Evolutionary conservation across 1,140 invertebrate species (phyloP), one percentile per base, ranked within the genome.

Genomic region (Atta colombica): DNA sequence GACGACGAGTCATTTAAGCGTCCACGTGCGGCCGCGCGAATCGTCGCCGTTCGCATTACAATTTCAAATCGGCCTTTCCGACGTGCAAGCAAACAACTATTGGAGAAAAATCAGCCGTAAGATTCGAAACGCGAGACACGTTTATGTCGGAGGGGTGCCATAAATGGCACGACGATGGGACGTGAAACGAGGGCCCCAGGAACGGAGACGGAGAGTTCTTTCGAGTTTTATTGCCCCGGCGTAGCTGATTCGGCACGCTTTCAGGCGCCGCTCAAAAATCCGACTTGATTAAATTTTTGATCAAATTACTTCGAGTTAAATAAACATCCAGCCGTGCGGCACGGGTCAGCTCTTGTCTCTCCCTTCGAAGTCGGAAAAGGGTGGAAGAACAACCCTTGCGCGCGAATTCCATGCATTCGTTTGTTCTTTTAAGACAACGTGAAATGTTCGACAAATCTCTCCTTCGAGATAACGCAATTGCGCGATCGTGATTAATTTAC

Each of bases 281-380:
- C 94, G 89, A 94, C 92, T 95, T 95, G 95, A 95, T 95, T 95
- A 95, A 95, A 95, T 95, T 95, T 95, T 95, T 94, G 93, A 95
- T 95, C 94, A 95, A 95, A 95, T 95, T 95, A 95, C 95, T 94
- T 95, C 92, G 91, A 94, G 92, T 95, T 95, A 95, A 95, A 95
- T 95, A 95, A 95, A 95, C 94, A 95, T 93, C 88, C 91, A 90
- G 77, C 39, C 78, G 88, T 89, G 78, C 91, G 82, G 82, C 88
- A 87, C 72, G 77, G 81, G 86, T 78, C 88, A 85, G 80, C 86
- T 80, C 77, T 81, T 49, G n/a, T 49, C 35, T 85, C 61, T 65
- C 69, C 75, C 63, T 80, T 53, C 31, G 49, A 45, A 53, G 39
- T 25, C 45, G 39, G 60, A 55, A 75, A 80, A 55, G 51, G 80